A percentile compares a stretch with the other conserved stretches of the same genome.
Conservation (phyloP, 1,140 invertebrate genomes). For the Eufriesea mexicana region DNA sequence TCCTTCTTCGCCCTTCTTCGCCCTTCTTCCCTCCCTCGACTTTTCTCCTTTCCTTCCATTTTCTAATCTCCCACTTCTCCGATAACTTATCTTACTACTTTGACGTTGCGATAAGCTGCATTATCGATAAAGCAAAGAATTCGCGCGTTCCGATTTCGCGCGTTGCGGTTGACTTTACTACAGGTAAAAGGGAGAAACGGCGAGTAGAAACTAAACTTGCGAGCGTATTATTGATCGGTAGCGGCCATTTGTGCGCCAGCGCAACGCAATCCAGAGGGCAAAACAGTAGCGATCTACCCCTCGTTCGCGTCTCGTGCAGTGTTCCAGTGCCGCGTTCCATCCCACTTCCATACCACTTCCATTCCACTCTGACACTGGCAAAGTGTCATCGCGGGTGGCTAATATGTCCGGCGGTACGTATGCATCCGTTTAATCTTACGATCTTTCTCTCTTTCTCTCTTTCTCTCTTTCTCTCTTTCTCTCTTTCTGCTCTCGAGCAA, state of each 20-base stretch:
- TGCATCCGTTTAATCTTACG: background rate
- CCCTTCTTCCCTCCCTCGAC: no score
- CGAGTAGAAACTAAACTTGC: background rate
- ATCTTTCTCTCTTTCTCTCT: background rate
- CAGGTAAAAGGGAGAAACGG: background rate
- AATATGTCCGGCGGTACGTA: conserved; percentile 65
- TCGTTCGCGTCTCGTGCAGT: conserved; percentile 31
- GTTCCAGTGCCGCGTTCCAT: conserved; percentile 25
- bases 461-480: background rate
- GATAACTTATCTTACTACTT: no score
- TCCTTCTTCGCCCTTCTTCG: background rate
- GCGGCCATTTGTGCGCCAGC: conserved; percentile 47
- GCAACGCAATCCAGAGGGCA: conserved; percentile 34
- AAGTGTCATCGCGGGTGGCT: conserved; percentile 39
- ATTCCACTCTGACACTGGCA: conserved; percentile 11
- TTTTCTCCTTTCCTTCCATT: no score
- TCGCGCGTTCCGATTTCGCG: background rate
- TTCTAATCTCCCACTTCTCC: no score
- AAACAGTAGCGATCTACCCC: conserved; percentile 34
- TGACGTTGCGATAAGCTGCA: no score
- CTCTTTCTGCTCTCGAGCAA: background rate
- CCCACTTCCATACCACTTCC: background rate
- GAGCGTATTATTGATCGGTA: conserved; percentile 55
- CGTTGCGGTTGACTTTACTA: no score
- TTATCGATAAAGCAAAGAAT: background rate